phyloP scores from a whole-genome alignment of 2,113 vertebrate genomes.

The Jaculus jaculus region DNA sequence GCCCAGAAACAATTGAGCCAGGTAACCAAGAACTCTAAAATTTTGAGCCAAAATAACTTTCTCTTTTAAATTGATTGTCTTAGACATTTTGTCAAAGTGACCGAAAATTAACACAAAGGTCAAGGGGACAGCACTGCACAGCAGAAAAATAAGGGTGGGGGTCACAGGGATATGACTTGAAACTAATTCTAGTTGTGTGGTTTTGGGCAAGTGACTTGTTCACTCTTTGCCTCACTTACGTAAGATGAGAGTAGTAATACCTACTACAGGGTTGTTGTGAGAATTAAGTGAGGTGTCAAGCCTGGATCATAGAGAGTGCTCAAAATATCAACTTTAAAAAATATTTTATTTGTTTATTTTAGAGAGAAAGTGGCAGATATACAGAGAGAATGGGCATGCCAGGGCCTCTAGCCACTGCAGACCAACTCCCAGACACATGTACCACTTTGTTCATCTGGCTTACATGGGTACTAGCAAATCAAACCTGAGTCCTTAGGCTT shows the following conservation, averaged over 20 bases:
- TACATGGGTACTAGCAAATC: too few relatives aligned
- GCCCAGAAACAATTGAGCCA: neutral
- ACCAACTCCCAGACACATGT: too few relatives aligned
- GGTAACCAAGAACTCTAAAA: neutral
- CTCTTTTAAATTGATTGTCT: neutral
- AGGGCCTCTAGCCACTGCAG: too few relatives aligned
- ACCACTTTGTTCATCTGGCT: too few relatives aligned
- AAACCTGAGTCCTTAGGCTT: too few relatives aligned
- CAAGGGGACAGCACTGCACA: neutral
- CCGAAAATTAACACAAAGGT: neutral
- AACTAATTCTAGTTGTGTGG: neutral
- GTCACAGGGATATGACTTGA: neutral
- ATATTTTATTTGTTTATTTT: too few relatives aligned
- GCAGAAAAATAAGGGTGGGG: fast-evolving
- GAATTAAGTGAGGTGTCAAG: neutral
- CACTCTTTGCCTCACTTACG: neutral
- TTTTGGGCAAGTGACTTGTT: neutral
- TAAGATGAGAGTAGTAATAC: neutral
- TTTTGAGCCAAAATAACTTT: neutral
- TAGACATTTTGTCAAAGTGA: neutral
- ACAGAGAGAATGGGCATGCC: too few relatives aligned
- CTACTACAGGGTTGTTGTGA: neutral
- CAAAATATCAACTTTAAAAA: neutral
- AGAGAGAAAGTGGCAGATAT: too few relatives aligned
- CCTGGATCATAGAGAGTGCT: neutral